Evolutionary conservation across 1,140 invertebrate genomes (phyloP).

Genomic region (Bombus fervidus): DNA sequence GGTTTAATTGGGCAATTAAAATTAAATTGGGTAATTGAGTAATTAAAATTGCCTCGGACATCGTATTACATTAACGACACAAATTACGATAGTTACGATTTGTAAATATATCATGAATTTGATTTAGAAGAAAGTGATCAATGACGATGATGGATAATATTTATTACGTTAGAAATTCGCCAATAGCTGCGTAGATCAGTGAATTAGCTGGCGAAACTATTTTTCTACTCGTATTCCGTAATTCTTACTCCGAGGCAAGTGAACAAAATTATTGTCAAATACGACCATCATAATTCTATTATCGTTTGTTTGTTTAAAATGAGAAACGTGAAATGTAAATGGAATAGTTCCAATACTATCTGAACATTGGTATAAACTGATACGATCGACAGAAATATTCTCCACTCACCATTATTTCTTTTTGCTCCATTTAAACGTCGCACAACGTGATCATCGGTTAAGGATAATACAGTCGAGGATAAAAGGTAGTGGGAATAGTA

Average conservation of each 20-base stretch:
- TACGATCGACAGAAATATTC: not conserved
- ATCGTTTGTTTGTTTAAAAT: not conserved
- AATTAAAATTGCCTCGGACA: not conserved
- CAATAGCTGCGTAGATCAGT: too few species aligned
- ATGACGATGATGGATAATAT: too few species aligned
- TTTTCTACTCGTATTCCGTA: too few species aligned
- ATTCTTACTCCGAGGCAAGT: too few species aligned
- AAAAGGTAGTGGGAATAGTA: too few species aligned
- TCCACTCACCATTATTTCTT: too few species aligned
- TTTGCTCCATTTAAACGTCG: too few species aligned
- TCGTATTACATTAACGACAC: not conserved
- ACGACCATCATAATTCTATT: fast-evolving
- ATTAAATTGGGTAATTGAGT: not conserved
- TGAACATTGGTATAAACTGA: too few species aligned
- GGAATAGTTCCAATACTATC: not conserved
- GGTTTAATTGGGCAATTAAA: not conserved
- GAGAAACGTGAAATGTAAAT: not conserved
- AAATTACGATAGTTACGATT: not conserved
- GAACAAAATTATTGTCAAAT: not conserved
- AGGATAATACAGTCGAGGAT: too few species aligned
- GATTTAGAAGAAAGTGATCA: not conserved
- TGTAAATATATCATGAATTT: not conserved
- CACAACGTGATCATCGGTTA: too few species aligned
- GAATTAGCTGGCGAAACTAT: too few species aligned
- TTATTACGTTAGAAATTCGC: too few species aligned